Evolutionary conservation across 2,797 vertebrate species (phyloP), one percentile per base, ranked within the genome.

Genomic region (Lacerta bilineata): DNA sequence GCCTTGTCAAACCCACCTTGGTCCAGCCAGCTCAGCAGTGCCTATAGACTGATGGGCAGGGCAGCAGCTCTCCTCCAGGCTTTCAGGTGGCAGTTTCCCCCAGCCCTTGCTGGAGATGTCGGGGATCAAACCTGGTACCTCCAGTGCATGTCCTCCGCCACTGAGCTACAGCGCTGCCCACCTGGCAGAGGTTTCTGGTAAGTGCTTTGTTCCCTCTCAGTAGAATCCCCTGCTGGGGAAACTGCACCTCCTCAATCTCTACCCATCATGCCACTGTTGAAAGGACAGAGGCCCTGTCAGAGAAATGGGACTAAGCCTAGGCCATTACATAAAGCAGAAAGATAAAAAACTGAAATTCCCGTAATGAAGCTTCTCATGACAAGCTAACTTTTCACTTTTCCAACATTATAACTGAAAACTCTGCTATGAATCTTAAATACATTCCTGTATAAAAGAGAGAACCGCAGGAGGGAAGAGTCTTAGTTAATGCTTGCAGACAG

Each of bases 311-410:
- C 23, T 27, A 15, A 61, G 41, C 46, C 76, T 88, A 15, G 2
- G 5, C 83, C 87, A 87, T 3, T 1, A 71, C 91, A 93, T 88
- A 79, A 92, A 93, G 43, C 92, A 91, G 82, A 59, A 85, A 1
- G 81, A 93, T 87, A 85, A 90, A 87, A 94, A 89, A 64, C 27
- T 79, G 76, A 75, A 75, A 81, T 68, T 75, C 59, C 69, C 41
- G 23, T 81, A 76, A 68, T 50, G 39, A 17, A 5, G 88, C 79
- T 90, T 89, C 87, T 90, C 91, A 89, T 90, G 91, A 94, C 91
- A 93, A 36, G 86, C 89, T 87, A 3, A 83, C 91, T 94, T 94
- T 92, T 91, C 90, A 92, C 87, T 93, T 83, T 89, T 91, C 92
- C 90, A 94, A 83, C 92, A 87, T 91, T 90, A 87, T 72, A 88